A percentile compares a stretch with the other conserved stretches of the same genome.
phyloP scores from a whole-genome alignment of 1,140 invertebrate genomes.

The Drosophila sulfurigaster region DNA sequence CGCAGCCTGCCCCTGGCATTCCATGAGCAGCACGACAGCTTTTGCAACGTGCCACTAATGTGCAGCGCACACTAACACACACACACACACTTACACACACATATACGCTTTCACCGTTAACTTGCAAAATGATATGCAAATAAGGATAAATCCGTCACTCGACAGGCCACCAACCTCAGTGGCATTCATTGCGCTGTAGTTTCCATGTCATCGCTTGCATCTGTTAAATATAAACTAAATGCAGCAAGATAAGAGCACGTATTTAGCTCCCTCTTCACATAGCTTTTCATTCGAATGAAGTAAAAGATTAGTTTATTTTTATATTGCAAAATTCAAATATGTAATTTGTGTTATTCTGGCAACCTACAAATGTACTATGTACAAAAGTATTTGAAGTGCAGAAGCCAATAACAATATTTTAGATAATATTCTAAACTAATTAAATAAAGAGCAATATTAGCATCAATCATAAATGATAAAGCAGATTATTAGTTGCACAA shows the following conservation, averaged over 20 bases:
- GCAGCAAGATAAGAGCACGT: background rate
- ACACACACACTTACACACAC: slow-evolving; percentile 1
- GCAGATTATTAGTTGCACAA: too few relatives aligned
- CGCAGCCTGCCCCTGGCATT: slow-evolving; percentile 49
- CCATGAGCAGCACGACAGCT: slow-evolving; percentile 32
- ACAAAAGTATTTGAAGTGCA: too few relatives aligned
- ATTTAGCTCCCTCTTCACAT: background rate
- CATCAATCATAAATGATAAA: too few relatives aligned
- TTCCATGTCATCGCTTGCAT: slow-evolving; percentile 14
- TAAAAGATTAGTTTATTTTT: too few relatives aligned
- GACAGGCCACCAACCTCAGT: slow-evolving; percentile 33
- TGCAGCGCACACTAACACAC: slow-evolving; percentile 20
- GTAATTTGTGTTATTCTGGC: too few relatives aligned
- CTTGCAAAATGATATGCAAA: slow-evolving; percentile 83
- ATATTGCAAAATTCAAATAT: too few relatives aligned
- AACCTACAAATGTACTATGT: too few relatives aligned
- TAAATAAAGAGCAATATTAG: too few relatives aligned
- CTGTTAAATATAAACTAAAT: slow-evolving; percentile 5
- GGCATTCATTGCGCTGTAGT: slow-evolving; percentile 18
- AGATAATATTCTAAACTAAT: too few relatives aligned
- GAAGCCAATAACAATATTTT: too few relatives aligned
- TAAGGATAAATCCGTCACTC: slow-evolving; percentile 78
- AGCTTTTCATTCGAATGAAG: too few relatives aligned
- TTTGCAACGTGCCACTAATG: slow-evolving; percentile 50
- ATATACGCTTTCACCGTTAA: slow-evolving; percentile 64